These are phyloP conservation scores for Drosophila micromelanica DNA, from an alignment of 1,140 invertebrate species.

Conservation along the genomic window DNA sequence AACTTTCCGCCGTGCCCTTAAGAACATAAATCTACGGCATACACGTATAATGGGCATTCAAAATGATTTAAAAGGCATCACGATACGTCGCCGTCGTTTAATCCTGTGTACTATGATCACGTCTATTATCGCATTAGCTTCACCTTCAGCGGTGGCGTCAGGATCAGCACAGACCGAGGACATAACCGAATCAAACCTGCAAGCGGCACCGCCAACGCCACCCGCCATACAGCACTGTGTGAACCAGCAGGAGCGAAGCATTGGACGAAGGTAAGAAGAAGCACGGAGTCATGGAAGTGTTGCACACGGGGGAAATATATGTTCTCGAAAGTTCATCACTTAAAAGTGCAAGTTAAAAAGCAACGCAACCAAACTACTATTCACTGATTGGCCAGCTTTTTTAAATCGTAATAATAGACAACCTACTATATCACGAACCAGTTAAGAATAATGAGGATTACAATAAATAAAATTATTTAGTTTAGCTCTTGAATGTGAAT, in stretches of 20 bases:
- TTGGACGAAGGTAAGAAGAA: constrained; percentile 71
- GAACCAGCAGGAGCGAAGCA: constrained; percentile 66
- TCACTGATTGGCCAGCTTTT: background rate
- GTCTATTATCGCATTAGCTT: constrained; percentile 54
- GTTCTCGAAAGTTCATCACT: constrained; percentile 6
- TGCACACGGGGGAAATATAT: background rate
- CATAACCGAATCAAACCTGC: constrained; percentile 34
- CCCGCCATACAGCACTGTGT: constrained; percentile 65
- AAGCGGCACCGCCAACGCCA: constrained; percentile 15
- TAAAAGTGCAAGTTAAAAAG: constrained; percentile 4
- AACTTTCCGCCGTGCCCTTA: constrained; percentile 33
- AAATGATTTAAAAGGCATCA: constrained; percentile 63
- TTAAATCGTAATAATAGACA: background rate
- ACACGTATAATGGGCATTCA: constrained; percentile 73
- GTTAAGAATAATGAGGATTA: background rate
- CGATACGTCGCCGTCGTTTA: constrained; percentile 47
- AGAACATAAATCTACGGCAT: constrained; percentile 28
- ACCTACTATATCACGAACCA: too few relatives aligned
- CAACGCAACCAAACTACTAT: background rate
- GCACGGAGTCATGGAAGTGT: background rate
- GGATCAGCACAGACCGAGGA: constrained; percentile 9
- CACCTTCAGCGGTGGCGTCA: constrained; percentile 25
- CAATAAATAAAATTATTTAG: constrained; percentile 3
- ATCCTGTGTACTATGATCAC: constrained; percentile 71
- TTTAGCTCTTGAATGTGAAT: background rate